Base-by-base conservation (phyloP, 2,797 vertebrate genomes). In the Poecilia velifera region DNA sequence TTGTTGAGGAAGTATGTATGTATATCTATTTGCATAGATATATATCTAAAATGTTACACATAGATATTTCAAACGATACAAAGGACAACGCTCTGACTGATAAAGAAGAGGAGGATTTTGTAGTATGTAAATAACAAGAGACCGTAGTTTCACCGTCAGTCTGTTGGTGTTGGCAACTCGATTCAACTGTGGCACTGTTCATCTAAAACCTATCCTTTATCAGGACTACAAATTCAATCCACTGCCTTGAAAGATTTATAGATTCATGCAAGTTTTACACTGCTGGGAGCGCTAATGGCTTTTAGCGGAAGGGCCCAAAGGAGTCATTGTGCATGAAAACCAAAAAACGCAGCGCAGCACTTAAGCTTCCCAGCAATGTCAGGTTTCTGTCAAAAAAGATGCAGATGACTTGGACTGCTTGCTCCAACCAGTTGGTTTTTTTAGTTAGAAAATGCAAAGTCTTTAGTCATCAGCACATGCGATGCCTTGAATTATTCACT, bases 201-300 rank as follows among this genome's bases (percentile, higher is more conserved):
- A 93, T 94, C 92, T 88, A 93, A 93, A 96, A 92, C 88, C 43
- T 62, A 93, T 87, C 93, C 88, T 93, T 94, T 94, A 94, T 94
- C 91, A 89, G 78, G 84, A 94, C 91, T 81, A 95, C 91, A 92
- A 92, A 95, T 95, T 93, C 93, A 95, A 95, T 93, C 91, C 91
- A 87, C 88, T 85, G 90, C 91, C 79, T 87, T 98, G 90, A 98
- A 98, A 97, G 94, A 98, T 98, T 98, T 96, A 98, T 97, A 88
- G 78, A 89, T 96, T 96, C 97, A 97, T 98, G 95, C 95, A 98
- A 97, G 91, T 97, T 98, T 98, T 97, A 97, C 90, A 80, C 93
- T 91, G 93, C 90, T 92, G 96, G 97, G 96, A 96, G 95, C 89
- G 92, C 92, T 97, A 97, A 98, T 97, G 96, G 96, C 92, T 97